Base-by-base conservation (phyloP, 2,797 vertebrate genomes). In the Chelidonichthys spinosus region DNA sequence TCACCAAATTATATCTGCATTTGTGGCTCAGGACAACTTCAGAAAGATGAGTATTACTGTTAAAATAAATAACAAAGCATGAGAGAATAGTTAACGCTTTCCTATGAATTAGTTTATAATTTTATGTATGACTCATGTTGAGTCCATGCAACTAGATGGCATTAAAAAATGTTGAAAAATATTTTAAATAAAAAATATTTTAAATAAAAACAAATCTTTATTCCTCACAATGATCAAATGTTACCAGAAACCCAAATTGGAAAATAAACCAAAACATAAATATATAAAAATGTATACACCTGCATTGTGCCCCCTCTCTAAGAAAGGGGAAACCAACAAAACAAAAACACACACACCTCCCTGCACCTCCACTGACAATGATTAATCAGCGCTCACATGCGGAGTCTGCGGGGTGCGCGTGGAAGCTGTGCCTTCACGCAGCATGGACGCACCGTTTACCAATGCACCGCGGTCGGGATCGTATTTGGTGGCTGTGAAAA, bases 401-500 rank as follows among this genome's bases (percentile, higher is more conserved):
- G 69, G 79, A 76, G 78, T 18, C 54, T 71, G 69, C 82, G 63
- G 67, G 63, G 63, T 40, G 81, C 81, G 37, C 72, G 3, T 17
- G 53, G 72, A 25, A 77, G 63, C 72, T 76, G 77, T 42, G 74
- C 52, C 59, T 75, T 14, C 47, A 33, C 81, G 15, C 86, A 88
- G 77, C 83, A 53, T 72, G 76, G 56, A 70, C 2, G 25, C 81
- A 33, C 81, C 35, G 62, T 89, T 82, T 68, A 80, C 78, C 81
- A 79, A 50, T 52, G 64, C 80, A 67, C 79, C 78, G 71, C 53
- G 64, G 63, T 72, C 71, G 40, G 62, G 75, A 46, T 84, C 76
- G 87, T 83, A 82, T 88, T 88, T 88, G 78, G 76, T 81, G 82
- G 87, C 87, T 90, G 87, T 87, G 78, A 81, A 87, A 93, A 92